Conservation (phyloP, 2,888 invertebrate species). For the Ophion slaviceki region DNA sequence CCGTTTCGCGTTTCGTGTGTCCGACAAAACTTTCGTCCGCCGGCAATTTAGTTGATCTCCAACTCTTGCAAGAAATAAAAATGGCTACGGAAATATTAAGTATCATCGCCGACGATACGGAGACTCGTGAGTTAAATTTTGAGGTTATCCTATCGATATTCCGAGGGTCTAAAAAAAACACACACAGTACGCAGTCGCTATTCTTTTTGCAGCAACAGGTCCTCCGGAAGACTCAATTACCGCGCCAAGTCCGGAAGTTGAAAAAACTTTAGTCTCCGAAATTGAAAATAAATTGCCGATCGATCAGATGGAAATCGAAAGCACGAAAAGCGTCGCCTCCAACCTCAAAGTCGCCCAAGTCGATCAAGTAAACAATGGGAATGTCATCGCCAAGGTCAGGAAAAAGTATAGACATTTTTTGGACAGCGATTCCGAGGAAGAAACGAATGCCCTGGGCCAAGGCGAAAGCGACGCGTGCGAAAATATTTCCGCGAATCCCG, state of each 20-base stretch:
- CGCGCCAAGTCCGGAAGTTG: neutral
- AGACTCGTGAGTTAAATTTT: slow-evolving; percentile 1
- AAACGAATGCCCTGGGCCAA: neutral
- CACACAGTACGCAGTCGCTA: neutral
- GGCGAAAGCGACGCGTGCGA: neutral
- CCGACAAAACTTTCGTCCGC: neutral
- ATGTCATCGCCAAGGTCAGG: slow-evolving; percentile 27
- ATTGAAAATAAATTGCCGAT: neutral
- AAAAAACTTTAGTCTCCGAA: neutral
- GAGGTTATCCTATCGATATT: neutral
- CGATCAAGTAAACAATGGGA: slow-evolving; percentile 7
- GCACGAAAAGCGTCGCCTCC: slow-evolving; percentile 1
- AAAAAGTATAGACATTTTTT: slow-evolving; percentile 58
- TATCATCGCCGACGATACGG: neutral
- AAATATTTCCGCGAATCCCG: slow-evolving; percentile 8
- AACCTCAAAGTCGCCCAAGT: neutral
- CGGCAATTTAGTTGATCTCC: neutral
- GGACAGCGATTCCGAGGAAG: slow-evolving; percentile 75
- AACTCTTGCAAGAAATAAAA: neutral
- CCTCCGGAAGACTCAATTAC: neutral
- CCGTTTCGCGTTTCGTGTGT: neutral
- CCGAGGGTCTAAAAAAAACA: neutral
- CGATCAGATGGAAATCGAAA: neutral
- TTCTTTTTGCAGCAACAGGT: neutral
- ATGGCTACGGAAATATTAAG: neutral